A percentile compares a stretch with the other conserved stretches of the same genome.
phyloP scores from a whole-genome alignment of 2,797 vertebrate species.

The Geotrypetes seraphini region DNA sequence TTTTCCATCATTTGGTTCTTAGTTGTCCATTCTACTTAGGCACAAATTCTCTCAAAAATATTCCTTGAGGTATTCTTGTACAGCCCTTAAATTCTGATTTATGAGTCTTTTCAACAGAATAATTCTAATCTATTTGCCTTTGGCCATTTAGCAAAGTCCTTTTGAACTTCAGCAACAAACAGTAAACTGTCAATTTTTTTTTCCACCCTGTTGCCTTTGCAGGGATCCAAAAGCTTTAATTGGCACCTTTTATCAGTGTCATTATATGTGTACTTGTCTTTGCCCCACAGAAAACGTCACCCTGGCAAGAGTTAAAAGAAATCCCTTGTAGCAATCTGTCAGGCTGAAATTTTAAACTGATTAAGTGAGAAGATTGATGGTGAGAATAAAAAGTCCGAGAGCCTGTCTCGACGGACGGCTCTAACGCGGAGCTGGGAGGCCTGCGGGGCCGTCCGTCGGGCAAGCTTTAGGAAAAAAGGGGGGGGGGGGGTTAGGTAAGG shows the following conservation, averaged over 20 bases:
- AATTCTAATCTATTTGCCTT: constrained; percentile 33
- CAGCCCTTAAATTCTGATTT: constrained; percentile 27
- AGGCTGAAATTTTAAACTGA: constrained; percentile 1
- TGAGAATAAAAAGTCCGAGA: no score
- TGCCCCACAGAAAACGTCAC: constrained; percentile 10
- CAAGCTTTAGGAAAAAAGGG: no score
- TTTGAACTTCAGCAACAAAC: constrained; percentile 16
- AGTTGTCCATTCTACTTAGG: background rate
- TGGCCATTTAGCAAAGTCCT: constrained; percentile 24
- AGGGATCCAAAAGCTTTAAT: constrained; percentile 7
- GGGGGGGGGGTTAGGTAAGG: no score
- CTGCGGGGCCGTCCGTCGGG: no score
- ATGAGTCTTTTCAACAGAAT: constrained; percentile 31
- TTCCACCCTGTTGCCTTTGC: constrained; percentile 3
- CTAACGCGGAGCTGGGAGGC: no score
- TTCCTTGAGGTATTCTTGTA: constrained; percentile 19
- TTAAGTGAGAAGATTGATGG: constrained; percentile 17
- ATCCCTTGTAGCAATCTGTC: constrained; percentile 10
- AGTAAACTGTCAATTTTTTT: constrained; percentile 25
- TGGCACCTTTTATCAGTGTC: constrained; percentile 5
- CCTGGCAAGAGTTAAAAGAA: constrained; percentile 2
- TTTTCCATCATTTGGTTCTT: background rate
- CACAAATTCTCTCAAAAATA: constrained; percentile 1
- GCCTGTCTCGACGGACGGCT: no score
- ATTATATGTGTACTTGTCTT: constrained; percentile 10